phyloP scores from a whole-genome alignment of 2,888 invertebrate species.

The Dryobota labecula region DNA sequence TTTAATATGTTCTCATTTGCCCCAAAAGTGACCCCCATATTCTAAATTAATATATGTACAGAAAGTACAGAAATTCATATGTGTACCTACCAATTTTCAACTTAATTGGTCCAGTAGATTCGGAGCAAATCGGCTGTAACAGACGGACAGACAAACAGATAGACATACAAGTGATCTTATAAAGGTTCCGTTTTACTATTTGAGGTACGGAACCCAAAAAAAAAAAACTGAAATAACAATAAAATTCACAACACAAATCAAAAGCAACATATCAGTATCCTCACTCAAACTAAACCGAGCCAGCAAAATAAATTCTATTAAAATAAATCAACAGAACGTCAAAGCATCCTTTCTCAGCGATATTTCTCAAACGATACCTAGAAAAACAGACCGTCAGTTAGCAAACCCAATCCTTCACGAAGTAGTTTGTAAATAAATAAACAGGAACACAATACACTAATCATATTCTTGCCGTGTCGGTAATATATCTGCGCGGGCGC shows the following conservation, averaged over 20 bases:
- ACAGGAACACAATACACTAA: constrained; percentile 74
- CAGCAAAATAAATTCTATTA: constrained; percentile 28
- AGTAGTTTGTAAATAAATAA: constrained; percentile 64
- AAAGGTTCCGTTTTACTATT: no score
- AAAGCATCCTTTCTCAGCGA: constrained; percentile 34
- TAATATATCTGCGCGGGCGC: constrained; percentile 67
- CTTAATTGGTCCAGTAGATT: no score
- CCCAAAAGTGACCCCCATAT: no score
- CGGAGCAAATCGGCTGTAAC: no score
- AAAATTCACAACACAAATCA: neutral
- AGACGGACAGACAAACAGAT: no score
- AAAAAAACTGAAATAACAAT: no score
- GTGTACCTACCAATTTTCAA: no score
- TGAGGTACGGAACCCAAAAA: no score
- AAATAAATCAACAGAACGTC: constrained; percentile 31
- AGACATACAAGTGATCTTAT: no score
- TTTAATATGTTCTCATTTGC: no score
- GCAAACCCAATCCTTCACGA: constrained; percentile 55
- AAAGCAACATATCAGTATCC: neutral
- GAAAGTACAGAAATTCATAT: no score
- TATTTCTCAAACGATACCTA: constrained; percentile 46
- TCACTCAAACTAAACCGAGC: neutral
- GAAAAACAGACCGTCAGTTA: constrained; percentile 56
- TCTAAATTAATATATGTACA: no score
- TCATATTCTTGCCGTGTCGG: constrained; percentile 71